These are phyloP conservation scores for Microctonus aethiopoides DNA, from an alignment of 2,888 invertebrate genomes.

Conservation along the genomic window DNA sequence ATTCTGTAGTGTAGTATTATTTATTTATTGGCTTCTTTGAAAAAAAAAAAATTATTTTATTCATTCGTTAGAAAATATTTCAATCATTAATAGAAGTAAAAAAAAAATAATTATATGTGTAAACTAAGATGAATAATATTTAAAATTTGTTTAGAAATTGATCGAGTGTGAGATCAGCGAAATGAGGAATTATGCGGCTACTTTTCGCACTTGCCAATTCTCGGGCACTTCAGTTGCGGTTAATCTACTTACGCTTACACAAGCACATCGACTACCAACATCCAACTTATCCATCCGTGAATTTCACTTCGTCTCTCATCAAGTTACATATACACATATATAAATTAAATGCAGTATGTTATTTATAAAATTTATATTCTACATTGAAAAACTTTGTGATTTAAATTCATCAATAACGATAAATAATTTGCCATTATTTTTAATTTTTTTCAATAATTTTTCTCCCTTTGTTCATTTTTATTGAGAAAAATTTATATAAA, in stretches of 20 bases:
- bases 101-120: no score
- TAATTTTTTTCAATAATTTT: no score
- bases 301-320: conserved; percentile 5
- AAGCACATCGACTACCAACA: conserved; percentile 24
- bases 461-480: no score
- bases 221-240: conserved; percentile 23
- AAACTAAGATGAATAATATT: no score
- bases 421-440: no score
- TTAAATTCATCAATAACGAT: not conserved
- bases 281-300: conserved; percentile 20
- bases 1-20: no score
- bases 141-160: conserved; percentile 8
- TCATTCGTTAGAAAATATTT: no score
- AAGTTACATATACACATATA: not conserved
- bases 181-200: conserved; percentile 14
- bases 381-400: not conserved
- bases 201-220: conserved; percentile 13
- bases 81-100: no score
- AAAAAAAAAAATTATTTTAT: no score
- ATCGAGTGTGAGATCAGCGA: not conserved
- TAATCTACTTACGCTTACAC: conserved; percentile 43
- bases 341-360: not conserved
- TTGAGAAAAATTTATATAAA: no score
- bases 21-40: no score
- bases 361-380: not conserved